Evolutionary conservation across 2,888 invertebrate genomes (phyloP).

Genomic region (Disparrhopalites patrizii): DNA sequence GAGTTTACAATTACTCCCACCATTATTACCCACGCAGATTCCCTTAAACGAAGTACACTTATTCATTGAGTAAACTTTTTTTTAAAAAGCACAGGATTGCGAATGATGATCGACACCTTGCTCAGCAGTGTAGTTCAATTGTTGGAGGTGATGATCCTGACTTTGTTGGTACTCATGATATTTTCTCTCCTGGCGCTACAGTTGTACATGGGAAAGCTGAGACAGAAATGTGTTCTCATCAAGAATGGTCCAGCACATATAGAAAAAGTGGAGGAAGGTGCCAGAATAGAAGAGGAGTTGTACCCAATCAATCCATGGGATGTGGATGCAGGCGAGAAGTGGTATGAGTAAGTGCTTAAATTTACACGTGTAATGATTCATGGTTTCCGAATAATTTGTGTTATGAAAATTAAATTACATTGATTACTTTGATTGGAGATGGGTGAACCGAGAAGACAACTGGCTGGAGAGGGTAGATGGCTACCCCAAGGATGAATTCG

Average conservation of each 20-base stretch:
- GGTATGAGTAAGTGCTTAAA: constrained; percentile 14
- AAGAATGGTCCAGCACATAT: constrained; percentile 21
- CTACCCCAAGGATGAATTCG: constrained; percentile 66
- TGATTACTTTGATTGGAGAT: constrained; percentile 56
- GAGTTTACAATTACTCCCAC: not conserved
- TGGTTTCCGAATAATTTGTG: not conserved
- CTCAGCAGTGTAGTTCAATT: constrained; percentile 91
- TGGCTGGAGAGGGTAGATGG: constrained; percentile 59
- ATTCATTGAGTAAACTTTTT: not conserved
- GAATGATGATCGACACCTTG: constrained; percentile 92
- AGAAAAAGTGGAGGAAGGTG: not conserved
- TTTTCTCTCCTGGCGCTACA: constrained; percentile 92
- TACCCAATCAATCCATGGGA: constrained; percentile 11
- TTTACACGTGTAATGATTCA: not conserved
- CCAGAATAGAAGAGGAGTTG: not conserved
- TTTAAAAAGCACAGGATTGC: constrained; percentile 57
- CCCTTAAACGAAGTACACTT: not conserved
- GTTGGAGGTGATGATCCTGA: constrained; percentile 93
- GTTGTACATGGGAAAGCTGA: constrained; percentile 90
- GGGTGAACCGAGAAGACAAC: constrained; percentile 68
- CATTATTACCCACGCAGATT: not conserved
- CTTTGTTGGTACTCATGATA: constrained; percentile 94
- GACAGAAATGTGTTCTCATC: constrained; percentile 79
- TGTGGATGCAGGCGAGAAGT: constrained; percentile 9
- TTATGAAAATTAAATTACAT: not conserved